Conservation (phyloP, 2,888 invertebrate species). For the Pristionchus maxplancki region DNA sequence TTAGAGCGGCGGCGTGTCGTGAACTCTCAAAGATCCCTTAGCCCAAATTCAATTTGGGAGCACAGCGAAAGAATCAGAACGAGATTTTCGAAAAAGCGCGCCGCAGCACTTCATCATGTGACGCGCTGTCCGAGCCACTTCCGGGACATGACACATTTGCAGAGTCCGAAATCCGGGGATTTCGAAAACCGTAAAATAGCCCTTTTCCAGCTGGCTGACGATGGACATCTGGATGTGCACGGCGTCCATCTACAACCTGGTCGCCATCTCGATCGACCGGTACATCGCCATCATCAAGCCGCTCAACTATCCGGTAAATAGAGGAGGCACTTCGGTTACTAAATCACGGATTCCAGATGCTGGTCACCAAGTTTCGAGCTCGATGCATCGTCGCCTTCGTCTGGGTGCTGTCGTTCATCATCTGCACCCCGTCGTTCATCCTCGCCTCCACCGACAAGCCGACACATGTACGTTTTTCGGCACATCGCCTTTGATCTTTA, state of each 20-base stretch:
- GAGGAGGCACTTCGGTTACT: neutral
- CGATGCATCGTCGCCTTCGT: constrained; percentile 82
- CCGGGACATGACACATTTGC: neutral
- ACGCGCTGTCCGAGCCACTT: neutral
- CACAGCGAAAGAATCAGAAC: neutral
- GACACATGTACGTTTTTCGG: neutral
- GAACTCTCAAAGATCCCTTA: constrained; percentile 21
- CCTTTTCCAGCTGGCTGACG: constrained; percentile 86
- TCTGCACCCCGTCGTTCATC: constrained; percentile 93
- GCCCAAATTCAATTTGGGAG: neutral
- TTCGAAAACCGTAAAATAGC: neutral
- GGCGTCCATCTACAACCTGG: constrained; percentile 94
- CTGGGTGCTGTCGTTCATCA: constrained; percentile 95
- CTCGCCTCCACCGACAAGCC: constrained; percentile 69
- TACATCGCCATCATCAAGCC: constrained; percentile 97
- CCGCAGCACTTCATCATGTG: constrained; percentile 15
- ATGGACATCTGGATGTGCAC: constrained; percentile 99
- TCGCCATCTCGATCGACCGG: constrained; percentile 90
- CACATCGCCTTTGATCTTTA: neutral
- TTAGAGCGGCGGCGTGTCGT: neutral
- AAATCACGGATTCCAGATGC: constrained; percentile 79
- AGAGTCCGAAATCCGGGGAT: neutral
- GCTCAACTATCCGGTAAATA: constrained; percentile 89
- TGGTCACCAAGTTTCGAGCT: constrained; percentile 83
- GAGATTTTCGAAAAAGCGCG: neutral